A percentile compares a stretch with the other conserved stretches of the same genome.
These are phyloP conservation scores for Cataglyphis altisquamis DNA, from an alignment of 2,888 invertebrate genomes.

Conservation along the genomic window DNA sequence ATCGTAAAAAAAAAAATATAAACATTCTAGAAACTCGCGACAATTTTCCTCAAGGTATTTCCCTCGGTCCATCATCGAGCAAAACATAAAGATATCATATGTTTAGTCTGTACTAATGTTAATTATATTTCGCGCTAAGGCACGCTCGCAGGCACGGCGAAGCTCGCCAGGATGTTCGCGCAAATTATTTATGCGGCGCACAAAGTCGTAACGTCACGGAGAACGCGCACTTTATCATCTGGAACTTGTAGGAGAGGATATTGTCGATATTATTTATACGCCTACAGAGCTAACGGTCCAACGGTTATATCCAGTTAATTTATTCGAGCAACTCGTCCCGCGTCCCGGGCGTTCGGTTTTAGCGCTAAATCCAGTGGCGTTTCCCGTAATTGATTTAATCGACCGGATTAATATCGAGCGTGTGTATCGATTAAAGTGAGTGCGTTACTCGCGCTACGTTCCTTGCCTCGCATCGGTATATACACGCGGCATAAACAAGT, in stretches of 20 bases:
- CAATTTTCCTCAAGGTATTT: neutral
- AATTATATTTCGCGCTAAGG: slow-evolving; percentile 18
- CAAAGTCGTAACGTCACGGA: slow-evolving; percentile 44
- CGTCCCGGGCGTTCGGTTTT: slow-evolving; percentile 51
- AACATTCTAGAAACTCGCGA: neutral
- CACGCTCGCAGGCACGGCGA: neutral
- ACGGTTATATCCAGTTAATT: slow-evolving; percentile 61
- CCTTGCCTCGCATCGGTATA: slow-evolving; percentile 19
- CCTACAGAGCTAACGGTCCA: slow-evolving; percentile 61
- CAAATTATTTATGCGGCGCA: slow-evolving; percentile 39
- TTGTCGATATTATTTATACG: slow-evolving; percentile 63
- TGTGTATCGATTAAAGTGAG: slow-evolving; percentile 65
- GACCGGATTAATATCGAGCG: slow-evolving; percentile 67
- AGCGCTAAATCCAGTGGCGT: slow-evolving; percentile 64
- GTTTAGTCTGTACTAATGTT: slow-evolving; percentile 26
- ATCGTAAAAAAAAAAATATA: neutral
- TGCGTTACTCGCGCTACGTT: slow-evolving; percentile 45
- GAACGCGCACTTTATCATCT: slow-evolving; percentile 44
- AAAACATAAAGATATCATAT: neutral
- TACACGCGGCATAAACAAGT: slow-evolving; percentile 49
- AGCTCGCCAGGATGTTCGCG: slow-evolving; percentile 22
- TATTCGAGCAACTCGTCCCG: slow-evolving; percentile 64
- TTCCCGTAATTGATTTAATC: slow-evolving; percentile 71
- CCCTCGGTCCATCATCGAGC: neutral
- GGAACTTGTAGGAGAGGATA: slow-evolving; percentile 35